Evolutionary conservation across 2,113 vertebrate species (phyloP), one percentile per base, ranked within the genome.

Genomic region (Syngnathus typhle): DNA sequence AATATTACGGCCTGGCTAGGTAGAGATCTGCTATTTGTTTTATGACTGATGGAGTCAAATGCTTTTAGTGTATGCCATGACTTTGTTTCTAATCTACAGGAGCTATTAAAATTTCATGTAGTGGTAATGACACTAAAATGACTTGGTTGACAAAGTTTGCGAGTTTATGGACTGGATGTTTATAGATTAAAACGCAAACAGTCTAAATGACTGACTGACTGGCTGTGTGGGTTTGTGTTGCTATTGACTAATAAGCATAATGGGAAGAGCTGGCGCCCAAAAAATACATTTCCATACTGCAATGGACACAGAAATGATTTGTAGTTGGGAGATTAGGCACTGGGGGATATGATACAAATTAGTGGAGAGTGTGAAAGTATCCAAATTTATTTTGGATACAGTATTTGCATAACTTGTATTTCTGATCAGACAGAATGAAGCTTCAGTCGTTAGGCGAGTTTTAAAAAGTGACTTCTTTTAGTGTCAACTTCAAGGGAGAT

Each of bases 21-120:
- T 61, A 70, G 56, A 76, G 37, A 80, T 44, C 65, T 13, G n/a
- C 65, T 56, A 72, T 73, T 70, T 71, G 38, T 75, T 81, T 79
- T 71, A 82, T 75, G 63, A 59, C 72, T 63, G 71, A 85, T 82
- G 74, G 73, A 84, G 58, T 78, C 85, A 83, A 55, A 75, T 71
- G 65, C 82, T 79, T 70, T 71, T 27, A 54, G 60, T 79, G 68
- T 8, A n/a, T 73, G 60, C 65, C 78, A 73, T 79, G 76, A 72
- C 75, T 67, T 52, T 81, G 76, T 71, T 72, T 81, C 55, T 79
- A 75, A 79, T 80, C 73, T 74, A 73, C 74, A 79, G 69, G 51
- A 37, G 65, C 82, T 77, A 85, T 89, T 90, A 89, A 77, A 70
- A 85, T 89, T 86, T 85, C 78, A 86, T 86, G 80, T 82, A 82